Evolutionary conservation across 2,888 invertebrate species (phyloP).

Genomic region (Trissolcus brochymenae): DNA sequence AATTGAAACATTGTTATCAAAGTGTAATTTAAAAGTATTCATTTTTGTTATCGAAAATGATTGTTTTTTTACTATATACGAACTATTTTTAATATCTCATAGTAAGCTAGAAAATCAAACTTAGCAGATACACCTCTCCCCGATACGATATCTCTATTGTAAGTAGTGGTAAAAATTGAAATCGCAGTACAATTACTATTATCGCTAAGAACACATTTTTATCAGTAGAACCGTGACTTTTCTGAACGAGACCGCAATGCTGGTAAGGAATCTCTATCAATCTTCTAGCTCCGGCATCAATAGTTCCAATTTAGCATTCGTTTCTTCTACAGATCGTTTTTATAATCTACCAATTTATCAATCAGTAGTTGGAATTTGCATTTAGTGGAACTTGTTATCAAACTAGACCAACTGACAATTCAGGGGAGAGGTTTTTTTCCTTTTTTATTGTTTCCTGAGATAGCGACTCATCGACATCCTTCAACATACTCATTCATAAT

Average conservation of each 20-base stretch:
- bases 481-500: background rate
- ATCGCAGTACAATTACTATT: slow-evolving; percentile 23
- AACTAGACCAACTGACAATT: background rate
- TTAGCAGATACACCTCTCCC: slow-evolving; percentile 46
- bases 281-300: slow-evolving; percentile 6
- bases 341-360: background rate
- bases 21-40: no score
- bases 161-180: slow-evolving; percentile 8
- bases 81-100: slow-evolving; percentile 1
- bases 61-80: no score
- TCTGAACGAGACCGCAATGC: slow-evolving; percentile 17
- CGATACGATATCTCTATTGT: slow-evolving; percentile 19
- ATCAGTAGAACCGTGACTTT: slow-evolving; percentile 32
- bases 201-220: slow-evolving; percentile 25
- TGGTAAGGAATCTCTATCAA: slow-evolving; percentile 32
- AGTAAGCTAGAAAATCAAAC: slow-evolving; percentile 64
- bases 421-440: slow-evolving; percentile 22
- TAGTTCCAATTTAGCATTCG: background rate
- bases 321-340: background rate
- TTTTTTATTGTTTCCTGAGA: background rate
- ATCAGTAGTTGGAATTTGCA: background rate
- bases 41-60: no score
- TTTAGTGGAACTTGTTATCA: background rate
- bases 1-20: no score
- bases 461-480: background rate